Percentiles rank a stretch among this genome's conserved stretches.
These are phyloP conservation scores for Sisyra terminalis DNA, from an alignment of 2,888 invertebrate species.

Conservation along the genomic window DNA sequence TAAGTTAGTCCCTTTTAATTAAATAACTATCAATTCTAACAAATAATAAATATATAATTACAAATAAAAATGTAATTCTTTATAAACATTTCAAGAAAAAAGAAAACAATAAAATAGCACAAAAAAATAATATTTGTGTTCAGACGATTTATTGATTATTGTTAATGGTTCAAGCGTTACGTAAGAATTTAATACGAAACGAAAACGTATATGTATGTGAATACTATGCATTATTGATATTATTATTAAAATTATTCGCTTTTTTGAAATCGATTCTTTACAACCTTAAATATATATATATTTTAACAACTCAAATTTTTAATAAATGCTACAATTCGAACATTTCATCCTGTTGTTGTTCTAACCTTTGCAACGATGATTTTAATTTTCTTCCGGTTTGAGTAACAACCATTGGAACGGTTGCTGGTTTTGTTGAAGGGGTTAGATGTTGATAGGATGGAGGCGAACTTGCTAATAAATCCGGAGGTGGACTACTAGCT, in stretches of 20 bases:
- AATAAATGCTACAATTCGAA: constrained; percentile 72
- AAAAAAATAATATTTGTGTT: too few species aligned
- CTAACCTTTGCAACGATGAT: constrained; percentile 63
- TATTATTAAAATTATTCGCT: too few species aligned
- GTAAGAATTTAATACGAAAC: too few species aligned
- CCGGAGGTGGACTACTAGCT: constrained; percentile 8
- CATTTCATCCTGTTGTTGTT: constrained; percentile 75
- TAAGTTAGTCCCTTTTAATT: not conserved
- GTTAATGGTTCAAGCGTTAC: not conserved
- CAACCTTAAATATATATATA: too few species aligned
- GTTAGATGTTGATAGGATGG: constrained; percentile 11
- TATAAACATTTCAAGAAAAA: too few species aligned
- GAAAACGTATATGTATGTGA: too few species aligned
- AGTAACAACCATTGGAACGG: constrained; percentile 42
- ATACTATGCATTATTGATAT: too few species aligned
- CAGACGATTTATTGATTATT: not conserved
- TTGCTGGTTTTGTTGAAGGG: constrained; percentile 9
- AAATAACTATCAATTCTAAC: not conserved
- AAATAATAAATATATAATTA: not conserved
- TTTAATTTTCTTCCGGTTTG: constrained; percentile 68
- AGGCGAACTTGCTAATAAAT: constrained; percentile 18
- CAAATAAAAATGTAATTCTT: not conserved
- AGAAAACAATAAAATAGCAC: too few species aligned
- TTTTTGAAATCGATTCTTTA: too few species aligned
- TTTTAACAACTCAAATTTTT: too few species aligned